Percentiles rank a stretch among this genome's conserved stretches.
Evolutionary conservation across 2,888 invertebrate species (phyloP).

Genomic region (Villa cingulata): DNA sequence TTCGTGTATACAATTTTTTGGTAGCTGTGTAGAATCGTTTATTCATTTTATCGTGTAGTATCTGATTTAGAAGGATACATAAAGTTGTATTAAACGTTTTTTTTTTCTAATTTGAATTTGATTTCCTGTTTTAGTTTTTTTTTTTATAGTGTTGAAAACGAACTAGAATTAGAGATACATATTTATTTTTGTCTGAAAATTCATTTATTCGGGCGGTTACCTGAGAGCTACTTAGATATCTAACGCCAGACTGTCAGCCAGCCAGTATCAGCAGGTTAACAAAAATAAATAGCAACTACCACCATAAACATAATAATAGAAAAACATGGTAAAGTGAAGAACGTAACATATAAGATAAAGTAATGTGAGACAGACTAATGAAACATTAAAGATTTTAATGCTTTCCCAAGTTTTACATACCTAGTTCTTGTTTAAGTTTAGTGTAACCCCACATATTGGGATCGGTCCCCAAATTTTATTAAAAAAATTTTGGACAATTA

Average conservation of each 20-base stretch:
- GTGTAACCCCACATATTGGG: too few species aligned
- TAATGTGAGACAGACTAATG: too few species aligned
- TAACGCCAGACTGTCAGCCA: background rate
- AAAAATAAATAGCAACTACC: background rate
- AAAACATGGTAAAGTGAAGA: too few species aligned
- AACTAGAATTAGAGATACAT: background rate
- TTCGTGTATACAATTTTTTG: background rate
- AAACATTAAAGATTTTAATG: too few species aligned
- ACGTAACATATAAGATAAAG: too few species aligned
- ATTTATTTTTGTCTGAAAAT: background rate
- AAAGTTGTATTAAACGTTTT: background rate
- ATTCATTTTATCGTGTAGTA: background rate
- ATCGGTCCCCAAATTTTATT: too few species aligned
- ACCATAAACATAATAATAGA: too few species aligned
- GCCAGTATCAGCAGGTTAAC: too few species aligned
- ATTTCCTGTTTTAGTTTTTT: too few species aligned
- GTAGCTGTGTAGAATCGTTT: background rate
- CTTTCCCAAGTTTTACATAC: too few species aligned
- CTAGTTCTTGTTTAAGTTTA: too few species aligned
- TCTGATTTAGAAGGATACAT: background rate
- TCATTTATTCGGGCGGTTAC: slow-evolving; percentile 8
- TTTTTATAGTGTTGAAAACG: background rate
- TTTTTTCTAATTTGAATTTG: background rate
- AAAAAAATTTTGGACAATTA: too few species aligned
- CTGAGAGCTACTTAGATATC: slow-evolving; percentile 2